phyloP scores from a whole-genome alignment of 1,140 invertebrate genomes.

The Tetramorium parvispinum region DNA sequence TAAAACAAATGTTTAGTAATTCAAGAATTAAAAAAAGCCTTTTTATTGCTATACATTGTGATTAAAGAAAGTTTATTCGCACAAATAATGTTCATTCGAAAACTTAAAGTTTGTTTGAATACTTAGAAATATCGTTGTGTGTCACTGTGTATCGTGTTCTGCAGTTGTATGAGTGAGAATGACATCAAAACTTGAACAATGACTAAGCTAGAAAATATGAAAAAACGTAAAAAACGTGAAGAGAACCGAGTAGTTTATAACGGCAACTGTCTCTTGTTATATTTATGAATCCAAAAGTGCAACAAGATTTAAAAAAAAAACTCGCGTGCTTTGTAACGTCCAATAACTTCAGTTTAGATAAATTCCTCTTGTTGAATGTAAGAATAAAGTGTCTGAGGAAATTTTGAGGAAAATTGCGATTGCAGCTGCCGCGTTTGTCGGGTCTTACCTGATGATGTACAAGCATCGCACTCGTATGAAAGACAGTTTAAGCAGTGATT shows the following conservation, averaged over 20 bases:
- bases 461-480: constrained; percentile 20
- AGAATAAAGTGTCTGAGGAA: not conserved
- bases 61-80: not conserved
- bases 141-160: constrained; percentile 7
- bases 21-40: not conserved
- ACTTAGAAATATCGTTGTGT: not conserved
- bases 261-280: not conserved
- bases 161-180: not conserved
- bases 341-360: constrained; percentile 1
- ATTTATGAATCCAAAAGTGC: not conserved
- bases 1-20: not conserved
- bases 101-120: not conserved
- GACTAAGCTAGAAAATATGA: not conserved
- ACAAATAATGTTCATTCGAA: not conserved
- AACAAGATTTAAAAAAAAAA: not conserved
- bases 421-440: constrained; percentile 30
- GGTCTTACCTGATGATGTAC: constrained; percentile 50
- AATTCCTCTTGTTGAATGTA: not conserved
- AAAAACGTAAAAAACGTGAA: not conserved
- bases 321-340: not conserved
- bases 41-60: not conserved
- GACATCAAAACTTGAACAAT: constrained; percentile 13
- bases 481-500: constrained; percentile 52
- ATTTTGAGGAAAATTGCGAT: constrained; percentile 21
- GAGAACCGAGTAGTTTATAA: not conserved